Percentiles rank a stretch among this genome's conserved stretches.
These are phyloP conservation scores for Calliphora vomitoria DNA, from an alignment of 2,888 invertebrate genomes.

Conservation along the genomic window DNA sequence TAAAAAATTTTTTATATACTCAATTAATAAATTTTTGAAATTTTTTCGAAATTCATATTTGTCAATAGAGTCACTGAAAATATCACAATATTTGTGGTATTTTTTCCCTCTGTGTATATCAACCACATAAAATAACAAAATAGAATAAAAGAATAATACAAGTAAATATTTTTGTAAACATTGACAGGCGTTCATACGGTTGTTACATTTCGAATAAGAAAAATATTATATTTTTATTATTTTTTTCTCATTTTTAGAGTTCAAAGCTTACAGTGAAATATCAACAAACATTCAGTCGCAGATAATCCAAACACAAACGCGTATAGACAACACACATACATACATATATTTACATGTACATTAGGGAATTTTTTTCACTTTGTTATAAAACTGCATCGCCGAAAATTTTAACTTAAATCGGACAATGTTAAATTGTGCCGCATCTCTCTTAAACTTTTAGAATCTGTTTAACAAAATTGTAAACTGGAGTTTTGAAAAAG, in stretches of 20 bases:
- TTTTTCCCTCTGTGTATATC: background rate
- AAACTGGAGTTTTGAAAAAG: too few relatives aligned
- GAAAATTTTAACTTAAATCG: too few relatives aligned
- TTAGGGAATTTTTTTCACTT: too few relatives aligned
- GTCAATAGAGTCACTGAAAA: too few relatives aligned
- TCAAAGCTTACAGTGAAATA: conserved; percentile 43
- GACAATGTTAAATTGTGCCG: too few relatives aligned
- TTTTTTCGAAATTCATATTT: too few relatives aligned
- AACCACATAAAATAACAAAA: conserved; percentile 12
- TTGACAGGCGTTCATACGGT: conserved; percentile 77
- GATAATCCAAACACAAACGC: conserved; percentile 18
- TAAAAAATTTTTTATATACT: too few relatives aligned
- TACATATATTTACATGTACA: background rate
- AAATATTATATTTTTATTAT: conserved; percentile 26
- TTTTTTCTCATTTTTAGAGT: conserved; percentile 37
- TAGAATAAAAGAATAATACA: conserved; percentile 39
- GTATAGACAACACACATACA: background rate
- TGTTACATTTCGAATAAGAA: conserved; percentile 67
- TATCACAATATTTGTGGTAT: too few relatives aligned
- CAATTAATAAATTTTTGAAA: too few relatives aligned
- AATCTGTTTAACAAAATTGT: too few relatives aligned
- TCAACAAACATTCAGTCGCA: conserved; percentile 4
- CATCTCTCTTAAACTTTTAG: too few relatives aligned
- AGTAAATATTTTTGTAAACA: conserved; percentile 78
- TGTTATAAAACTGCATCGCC: too few relatives aligned